Conservation (phyloP, 2,113 vertebrate genomes). For the Cnemophilus loriae region DNA sequence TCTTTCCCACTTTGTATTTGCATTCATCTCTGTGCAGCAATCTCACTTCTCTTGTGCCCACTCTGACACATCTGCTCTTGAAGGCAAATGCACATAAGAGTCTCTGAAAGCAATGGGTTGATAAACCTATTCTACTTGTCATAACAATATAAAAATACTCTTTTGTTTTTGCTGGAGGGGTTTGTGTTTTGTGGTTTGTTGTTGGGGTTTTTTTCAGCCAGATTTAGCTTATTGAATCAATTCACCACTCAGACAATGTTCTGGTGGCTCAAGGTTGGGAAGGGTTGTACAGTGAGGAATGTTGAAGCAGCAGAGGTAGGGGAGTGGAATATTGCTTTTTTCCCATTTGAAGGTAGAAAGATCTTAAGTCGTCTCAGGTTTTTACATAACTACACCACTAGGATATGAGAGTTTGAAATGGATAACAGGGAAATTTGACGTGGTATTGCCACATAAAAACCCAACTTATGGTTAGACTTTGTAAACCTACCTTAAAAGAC, state of each 20-base stretch:
- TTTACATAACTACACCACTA: not conserved
- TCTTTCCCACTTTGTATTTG: not conserved
- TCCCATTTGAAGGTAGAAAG: not conserved
- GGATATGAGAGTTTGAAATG: not conserved
- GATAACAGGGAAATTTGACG: not conserved
- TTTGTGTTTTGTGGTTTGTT: not conserved
- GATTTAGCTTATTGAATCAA: not conserved
- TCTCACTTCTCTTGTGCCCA: not conserved
- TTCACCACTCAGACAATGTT: not conserved
- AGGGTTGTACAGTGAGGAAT: not conserved
- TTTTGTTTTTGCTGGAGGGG: not conserved
- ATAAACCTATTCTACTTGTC: not conserved
- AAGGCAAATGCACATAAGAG: not conserved
- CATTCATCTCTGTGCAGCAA: not conserved
- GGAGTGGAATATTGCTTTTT: not conserved
- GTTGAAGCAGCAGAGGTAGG: not conserved
- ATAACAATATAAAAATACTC: not conserved
- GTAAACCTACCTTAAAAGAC: not conserved
- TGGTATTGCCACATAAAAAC: not conserved
- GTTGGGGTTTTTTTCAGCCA: not conserved
- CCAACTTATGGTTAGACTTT: not conserved
- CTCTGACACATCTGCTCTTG: not conserved
- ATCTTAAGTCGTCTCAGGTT: not conserved
- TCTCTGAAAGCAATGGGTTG: not conserved
- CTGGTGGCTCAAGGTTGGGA: not conserved